Evolutionary conservation across 2,888 invertebrate species (phyloP), one percentile per base, ranked within the genome.

Genomic region (Artemia sp.): DNA sequence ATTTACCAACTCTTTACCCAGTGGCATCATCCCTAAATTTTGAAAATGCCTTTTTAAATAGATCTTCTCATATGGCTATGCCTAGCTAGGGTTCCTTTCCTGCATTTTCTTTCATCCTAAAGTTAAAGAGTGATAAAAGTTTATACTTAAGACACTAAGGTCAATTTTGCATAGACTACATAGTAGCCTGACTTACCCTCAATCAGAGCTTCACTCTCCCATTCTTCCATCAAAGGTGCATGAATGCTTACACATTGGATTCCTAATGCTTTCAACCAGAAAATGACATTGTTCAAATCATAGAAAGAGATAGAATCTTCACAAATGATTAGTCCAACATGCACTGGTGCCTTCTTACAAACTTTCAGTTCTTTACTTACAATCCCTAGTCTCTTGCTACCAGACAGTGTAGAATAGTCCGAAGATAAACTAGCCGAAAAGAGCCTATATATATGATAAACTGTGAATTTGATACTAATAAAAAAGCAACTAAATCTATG

Each of bases 261-360:
- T 10, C 64, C 64, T 10, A 58, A 2, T 8, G n/a, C 64, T 10
- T 58, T 58, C 24, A 58, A 11, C 64, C 64, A 58, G 64, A 58
- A 58, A 19, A 58, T 58, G 11, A 58, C 10, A 24, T 58, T 58
- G 24, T 58, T 58, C 24, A 58, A 10, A 58, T 58, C 64, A 58
- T 58, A 58, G 64, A n/a, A 19, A 58, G 64, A 58, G 14, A 58
- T 19, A 2, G 64, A 58, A n/a, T 58, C 14, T 58, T 58, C 64
- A 58, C 64, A 58, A 8, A 58, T 19, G 64, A 58, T 58, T 8
- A 58, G 14, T 58, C 64, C 64, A 9, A 58, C 64, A 58, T 58
- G 64, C 8, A 19, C 24, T 19, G 64, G 64, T 58, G 64, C 10
- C 24, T 58, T 58, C 10, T 24, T 24, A 58, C 8, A 58, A 58